Conservation (phyloP, 2,797 vertebrate genomes). For the Bovichtus variegatus region DNA sequence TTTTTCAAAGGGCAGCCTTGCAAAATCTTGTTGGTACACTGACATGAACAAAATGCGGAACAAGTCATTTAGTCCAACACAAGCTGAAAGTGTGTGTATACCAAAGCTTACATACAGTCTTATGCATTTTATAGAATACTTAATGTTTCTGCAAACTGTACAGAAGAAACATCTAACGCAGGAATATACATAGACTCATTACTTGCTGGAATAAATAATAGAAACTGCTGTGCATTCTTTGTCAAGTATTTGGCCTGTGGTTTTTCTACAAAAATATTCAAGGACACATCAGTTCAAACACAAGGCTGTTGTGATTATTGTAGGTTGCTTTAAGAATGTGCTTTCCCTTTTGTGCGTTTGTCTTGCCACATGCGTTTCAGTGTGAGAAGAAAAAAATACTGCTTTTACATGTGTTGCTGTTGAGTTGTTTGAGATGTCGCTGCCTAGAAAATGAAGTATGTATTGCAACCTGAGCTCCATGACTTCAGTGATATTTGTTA, state of each 20-base stretch:
- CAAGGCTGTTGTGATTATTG: conserved; percentile 79
- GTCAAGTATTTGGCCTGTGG: conserved; percentile 81
- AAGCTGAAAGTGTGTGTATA: conserved; percentile 82
- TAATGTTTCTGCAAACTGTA: conserved; percentile 80
- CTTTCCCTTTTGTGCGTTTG: conserved; percentile 66
- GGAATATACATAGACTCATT: conserved; percentile 72
- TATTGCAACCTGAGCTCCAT: conserved; percentile 80
- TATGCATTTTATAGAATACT: conserved; percentile 83
- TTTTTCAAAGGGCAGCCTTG: conserved; percentile 62
- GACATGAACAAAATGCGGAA: conserved; percentile 66
- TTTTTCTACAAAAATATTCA: conserved; percentile 78
- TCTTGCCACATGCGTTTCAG: conserved; percentile 70
- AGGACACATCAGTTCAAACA: conserved; percentile 70
- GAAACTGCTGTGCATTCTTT: conserved; percentile 85
- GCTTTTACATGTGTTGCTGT: conserved; percentile 74
- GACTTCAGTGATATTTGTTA: conserved; percentile 85
- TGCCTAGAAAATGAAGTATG: conserved; percentile 83
- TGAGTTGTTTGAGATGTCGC: conserved; percentile 76
- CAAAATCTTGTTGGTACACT: conserved; percentile 60
- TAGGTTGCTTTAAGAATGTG: conserved; percentile 83
- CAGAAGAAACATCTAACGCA: conserved; percentile 53
- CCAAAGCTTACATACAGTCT: conserved; percentile 91
- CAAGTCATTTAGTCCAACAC: conserved; percentile 57
- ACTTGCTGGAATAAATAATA: conserved; percentile 85
- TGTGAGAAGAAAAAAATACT: conserved; percentile 61